A percentile compares a stretch with the other conserved stretches of the same genome.
Conservation (phyloP, 2,888 invertebrate genomes). For the Tetropium fuscum region DNA sequence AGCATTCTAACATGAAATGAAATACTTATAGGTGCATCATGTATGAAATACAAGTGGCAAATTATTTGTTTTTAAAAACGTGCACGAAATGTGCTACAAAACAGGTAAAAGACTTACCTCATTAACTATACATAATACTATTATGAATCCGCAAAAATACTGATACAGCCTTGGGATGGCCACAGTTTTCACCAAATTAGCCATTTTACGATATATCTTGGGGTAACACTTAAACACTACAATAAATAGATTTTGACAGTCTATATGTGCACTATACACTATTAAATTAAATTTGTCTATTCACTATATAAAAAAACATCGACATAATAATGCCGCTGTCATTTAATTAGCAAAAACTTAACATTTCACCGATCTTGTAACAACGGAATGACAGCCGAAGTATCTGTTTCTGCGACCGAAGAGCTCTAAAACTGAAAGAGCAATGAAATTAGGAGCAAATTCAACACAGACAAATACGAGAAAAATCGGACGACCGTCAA, state of each 20-base stretch:
- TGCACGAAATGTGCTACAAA: too few species aligned
- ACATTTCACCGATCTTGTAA: background rate
- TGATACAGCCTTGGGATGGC: conserved; percentile 3
- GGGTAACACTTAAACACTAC: conserved; percentile 17
- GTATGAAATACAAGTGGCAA: too few species aligned
- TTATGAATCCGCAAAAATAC: conserved; percentile 14
- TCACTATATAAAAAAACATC: conserved; percentile 12
- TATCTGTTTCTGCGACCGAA: too few species aligned
- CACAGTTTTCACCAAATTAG: conserved; percentile 10
- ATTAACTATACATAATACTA: conserved; percentile 28
- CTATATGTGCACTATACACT: conserved; percentile 17
- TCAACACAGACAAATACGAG: too few species aligned
- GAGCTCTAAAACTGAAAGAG: too few species aligned
- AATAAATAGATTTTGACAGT: conserved; percentile 11
- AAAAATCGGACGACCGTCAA: too few species aligned
- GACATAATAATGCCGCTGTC: conserved; percentile 12
- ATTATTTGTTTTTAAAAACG: too few species aligned
- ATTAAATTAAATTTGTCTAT: conserved; percentile 7
- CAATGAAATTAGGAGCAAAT: too few species aligned
- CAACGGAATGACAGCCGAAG: too few species aligned
- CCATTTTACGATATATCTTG: conserved; percentile 6
- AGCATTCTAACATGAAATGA: too few species aligned
- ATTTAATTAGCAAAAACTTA: conserved; percentile 11
- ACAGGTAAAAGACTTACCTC: conserved; percentile 29
- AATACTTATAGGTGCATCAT: too few species aligned